Conservation (phyloP, 92 coral and sea anemone species). For the Porites evermanni region DNA sequence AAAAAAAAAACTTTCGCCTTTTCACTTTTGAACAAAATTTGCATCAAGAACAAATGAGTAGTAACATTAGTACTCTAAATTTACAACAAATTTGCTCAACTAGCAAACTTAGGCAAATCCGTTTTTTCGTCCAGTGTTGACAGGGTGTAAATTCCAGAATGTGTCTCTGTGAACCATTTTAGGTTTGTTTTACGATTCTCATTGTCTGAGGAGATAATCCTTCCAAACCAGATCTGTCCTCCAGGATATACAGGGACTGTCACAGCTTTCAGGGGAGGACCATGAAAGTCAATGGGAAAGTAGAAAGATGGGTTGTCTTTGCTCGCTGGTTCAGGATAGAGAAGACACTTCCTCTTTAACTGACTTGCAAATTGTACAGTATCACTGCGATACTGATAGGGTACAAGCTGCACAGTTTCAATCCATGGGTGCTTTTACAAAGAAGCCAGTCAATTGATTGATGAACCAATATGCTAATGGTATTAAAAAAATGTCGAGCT, state of each 20-base stretch:
- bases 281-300: conserved; percentile 57
- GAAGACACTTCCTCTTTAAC: conserved; percentile 65
- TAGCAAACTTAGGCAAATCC: no score
- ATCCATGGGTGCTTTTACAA: conserved; percentile 56
- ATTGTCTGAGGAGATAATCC: conserved; percentile 11
- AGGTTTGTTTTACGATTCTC: conserved; percentile 21
- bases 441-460: no score
- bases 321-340: conserved; percentile 72
- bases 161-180: conserved; percentile 63
- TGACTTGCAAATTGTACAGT: conserved; percentile 53
- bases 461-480: no score
- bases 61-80: no score
- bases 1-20: no score
- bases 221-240: conserved; percentile 60
- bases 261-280: conserved; percentile 43
- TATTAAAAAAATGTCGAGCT: no score
- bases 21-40: no score
- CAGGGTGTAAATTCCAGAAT: conserved; percentile 45
- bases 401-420: conserved; percentile 49
- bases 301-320: conserved; percentile 55
- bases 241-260: conserved; percentile 68
- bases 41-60: no score
- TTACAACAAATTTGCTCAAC: no score
- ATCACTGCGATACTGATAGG: conserved; percentile 48
- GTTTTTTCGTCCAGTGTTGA: background rate